A percentile compares a stretch with the other conserved stretches of the same genome.
Evolutionary conservation across 35 echinoderm and acorn worm species (phyloP).

Genomic region (Ptychodera flava): DNA sequence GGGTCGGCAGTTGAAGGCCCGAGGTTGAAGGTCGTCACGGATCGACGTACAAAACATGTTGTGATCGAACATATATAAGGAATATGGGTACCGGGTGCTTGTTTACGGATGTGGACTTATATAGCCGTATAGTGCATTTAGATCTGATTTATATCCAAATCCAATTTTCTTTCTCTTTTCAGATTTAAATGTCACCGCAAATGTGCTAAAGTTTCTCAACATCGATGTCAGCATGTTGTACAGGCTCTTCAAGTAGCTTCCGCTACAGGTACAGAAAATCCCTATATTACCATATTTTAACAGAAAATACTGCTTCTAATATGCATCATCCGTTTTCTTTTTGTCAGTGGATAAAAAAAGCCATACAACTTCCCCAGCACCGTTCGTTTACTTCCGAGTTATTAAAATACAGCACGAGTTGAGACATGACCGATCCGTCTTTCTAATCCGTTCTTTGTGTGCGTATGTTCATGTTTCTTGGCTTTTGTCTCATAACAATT

Average conservation of each 20-base stretch:
- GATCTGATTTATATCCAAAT: background rate
- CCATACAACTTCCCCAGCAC: no score
- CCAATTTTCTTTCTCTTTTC: background rate
- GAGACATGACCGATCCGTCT: no score
- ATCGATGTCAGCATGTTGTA: background rate
- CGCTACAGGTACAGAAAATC: background rate
- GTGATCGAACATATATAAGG: background rate
- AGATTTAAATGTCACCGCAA: conserved; percentile 25
- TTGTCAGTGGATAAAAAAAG: no score
- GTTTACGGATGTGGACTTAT: background rate
- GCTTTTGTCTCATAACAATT: no score
- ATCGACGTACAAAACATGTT: background rate
- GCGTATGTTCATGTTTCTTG: no score
- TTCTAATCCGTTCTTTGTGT: no score
- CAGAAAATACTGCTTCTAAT: no score
- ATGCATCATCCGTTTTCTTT: no score
- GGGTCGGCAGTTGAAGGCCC: background rate
- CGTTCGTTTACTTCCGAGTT: no score
- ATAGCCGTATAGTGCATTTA: background rate
- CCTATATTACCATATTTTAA: background rate
- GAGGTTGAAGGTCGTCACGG: background rate
- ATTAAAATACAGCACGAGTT: no score
- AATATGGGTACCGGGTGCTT: no score
- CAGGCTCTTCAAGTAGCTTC: background rate
- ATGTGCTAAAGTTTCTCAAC: conserved; percentile 10